These are phyloP conservation scores for Mastigias papua DNA, from an alignment of 30 jellyfish, hydroid and myxozoan genomes.

Conservation along the genomic window DNA sequence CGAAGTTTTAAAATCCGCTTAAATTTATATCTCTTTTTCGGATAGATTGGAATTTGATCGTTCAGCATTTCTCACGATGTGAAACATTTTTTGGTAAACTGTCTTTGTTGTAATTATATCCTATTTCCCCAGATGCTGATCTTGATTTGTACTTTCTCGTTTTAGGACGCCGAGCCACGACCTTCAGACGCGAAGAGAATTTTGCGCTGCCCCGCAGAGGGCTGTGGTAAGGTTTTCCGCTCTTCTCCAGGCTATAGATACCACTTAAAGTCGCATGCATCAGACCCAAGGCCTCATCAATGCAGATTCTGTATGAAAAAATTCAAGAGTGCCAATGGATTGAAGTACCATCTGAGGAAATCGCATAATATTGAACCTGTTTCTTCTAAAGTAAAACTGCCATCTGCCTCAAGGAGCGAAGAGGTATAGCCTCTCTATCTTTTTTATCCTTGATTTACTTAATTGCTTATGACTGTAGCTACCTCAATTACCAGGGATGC, in stretches of 20 bases:
- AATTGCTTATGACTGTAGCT: background rate
- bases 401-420: constrained; percentile 44
- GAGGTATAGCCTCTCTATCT: constrained; percentile 25
- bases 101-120: background rate
- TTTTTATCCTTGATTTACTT: background rate
- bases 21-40: no score
- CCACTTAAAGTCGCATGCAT: constrained; percentile 92
- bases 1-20: no score
- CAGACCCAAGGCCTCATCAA: constrained; percentile 96
- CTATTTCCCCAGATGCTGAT: background rate
- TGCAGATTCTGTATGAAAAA: constrained; percentile 93
- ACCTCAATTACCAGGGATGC: no score
- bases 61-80: no score
- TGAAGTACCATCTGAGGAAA: constrained; percentile 90
- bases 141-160: background rate
- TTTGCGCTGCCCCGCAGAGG: constrained; percentile 95
- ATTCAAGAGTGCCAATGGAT: constrained; percentile 97
- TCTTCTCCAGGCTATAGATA: constrained; percentile 97
- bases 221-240: constrained; percentile 96
- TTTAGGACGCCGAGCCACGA: constrained; percentile 72
- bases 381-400: constrained; percentile 73
- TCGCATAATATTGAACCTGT: constrained; percentile 97
- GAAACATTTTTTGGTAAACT: no score
- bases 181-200: constrained; percentile 83
- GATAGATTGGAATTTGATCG: no score